Evolutionary conservation across 2,888 invertebrate genomes (phyloP).

Genomic region (Sabatieria punctata): DNA sequence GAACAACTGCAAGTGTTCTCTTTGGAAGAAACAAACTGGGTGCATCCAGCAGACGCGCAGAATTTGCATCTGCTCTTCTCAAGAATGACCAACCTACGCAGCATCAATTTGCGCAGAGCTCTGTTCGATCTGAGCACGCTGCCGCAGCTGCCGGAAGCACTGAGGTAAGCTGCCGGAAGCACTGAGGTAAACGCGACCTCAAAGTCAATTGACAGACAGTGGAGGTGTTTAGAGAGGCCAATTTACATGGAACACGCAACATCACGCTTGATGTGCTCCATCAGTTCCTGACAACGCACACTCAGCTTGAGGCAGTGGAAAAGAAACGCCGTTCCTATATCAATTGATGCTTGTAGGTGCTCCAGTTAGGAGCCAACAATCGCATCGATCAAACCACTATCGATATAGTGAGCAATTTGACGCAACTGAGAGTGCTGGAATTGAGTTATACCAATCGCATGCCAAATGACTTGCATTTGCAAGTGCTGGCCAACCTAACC

Average conservation of each 20-base stretch:
- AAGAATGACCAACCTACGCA: neutral
- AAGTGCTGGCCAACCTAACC: slow-evolving; percentile 4
- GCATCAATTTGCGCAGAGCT: slow-evolving; percentile 12
- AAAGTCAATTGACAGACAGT: neutral
- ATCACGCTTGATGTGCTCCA: slow-evolving; percentile 9
- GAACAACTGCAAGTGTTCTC: slow-evolving; percentile 10
- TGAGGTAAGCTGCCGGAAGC: slow-evolving; percentile 8
- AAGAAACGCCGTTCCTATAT: slow-evolving; percentile 11
- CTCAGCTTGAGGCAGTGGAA: slow-evolving; percentile 7
- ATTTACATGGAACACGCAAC: slow-evolving; percentile 10
- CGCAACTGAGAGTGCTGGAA: neutral
- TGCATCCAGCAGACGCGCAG: slow-evolving; percentile 7
- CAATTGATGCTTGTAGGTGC: no score
- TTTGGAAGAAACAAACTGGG: slow-evolving; percentile 15
- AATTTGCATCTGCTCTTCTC: neutral
- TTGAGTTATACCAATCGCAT: slow-evolving; percentile 7
- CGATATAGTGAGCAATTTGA: slow-evolving; percentile 5
- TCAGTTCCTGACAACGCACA: slow-evolving; percentile 10
- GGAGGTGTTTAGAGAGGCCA: slow-evolving; percentile 6
- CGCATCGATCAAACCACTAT: slow-evolving; percentile 6
- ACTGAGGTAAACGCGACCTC: neutral
- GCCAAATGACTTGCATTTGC: slow-evolving; percentile 4
- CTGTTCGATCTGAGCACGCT: slow-evolving; percentile 11
- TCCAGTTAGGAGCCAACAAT: no score
- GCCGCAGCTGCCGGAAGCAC: slow-evolving; percentile 8